phyloP scores from a whole-genome alignment of 2,888 invertebrate genomes.

The Lamellibrachia satsuma region DNA sequence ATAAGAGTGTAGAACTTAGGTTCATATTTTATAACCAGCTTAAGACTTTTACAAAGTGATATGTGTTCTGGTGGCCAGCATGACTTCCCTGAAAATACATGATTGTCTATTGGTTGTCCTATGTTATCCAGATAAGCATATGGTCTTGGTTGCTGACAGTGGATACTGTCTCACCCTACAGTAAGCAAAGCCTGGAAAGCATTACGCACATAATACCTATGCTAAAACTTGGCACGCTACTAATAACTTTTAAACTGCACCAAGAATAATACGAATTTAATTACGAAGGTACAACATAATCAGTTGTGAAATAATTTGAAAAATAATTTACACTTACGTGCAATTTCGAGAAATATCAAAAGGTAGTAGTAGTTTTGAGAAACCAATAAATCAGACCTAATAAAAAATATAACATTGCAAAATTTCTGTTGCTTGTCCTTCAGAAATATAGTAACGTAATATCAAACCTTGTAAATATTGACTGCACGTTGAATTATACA shows the following conservation, averaged over 20 bases:
- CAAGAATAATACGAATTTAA: neutral
- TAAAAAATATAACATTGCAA: neutral
- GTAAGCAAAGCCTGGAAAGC: neutral
- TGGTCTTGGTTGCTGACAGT: neutral
- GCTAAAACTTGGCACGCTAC: neutral
- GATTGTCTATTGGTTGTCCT: neutral
- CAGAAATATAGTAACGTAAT: neutral
- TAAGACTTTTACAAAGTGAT: neutral
- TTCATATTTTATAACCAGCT: neutral
- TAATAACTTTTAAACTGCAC: neutral
- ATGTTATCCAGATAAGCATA: neutral
- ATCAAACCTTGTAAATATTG: neutral
- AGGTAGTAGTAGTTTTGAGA: too few relatives aligned
- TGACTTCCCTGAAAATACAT: conserved; percentile 4
- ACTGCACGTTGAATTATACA: neutral
- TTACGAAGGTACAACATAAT: neutral
- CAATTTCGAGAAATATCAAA: too few relatives aligned
- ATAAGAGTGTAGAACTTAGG: neutral
- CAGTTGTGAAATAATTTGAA: neutral
- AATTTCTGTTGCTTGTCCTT: neutral
- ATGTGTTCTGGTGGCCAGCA: neutral
- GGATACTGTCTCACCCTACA: neutral
- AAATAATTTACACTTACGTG: neutral
- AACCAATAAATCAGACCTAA: neutral
- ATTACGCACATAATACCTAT: neutral